phyloP scores from a whole-genome alignment of 1,140 invertebrate species.

The Polypedilum pembai region DNA sequence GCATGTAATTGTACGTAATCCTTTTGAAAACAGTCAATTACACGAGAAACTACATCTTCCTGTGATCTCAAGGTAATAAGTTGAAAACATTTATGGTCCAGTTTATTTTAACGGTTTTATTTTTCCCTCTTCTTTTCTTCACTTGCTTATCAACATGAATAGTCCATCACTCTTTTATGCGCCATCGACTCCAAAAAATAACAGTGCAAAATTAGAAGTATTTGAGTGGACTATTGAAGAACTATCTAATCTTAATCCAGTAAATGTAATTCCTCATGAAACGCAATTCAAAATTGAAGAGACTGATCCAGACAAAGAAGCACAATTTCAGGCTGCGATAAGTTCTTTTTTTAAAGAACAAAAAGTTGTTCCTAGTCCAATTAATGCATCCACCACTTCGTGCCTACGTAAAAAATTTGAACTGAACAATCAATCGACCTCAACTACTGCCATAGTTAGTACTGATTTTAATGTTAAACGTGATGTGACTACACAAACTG shows the following conservation, averaged over 20 bases:
- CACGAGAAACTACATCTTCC: neutral
- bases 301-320: slow-evolving; percentile 47
- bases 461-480: slow-evolving; percentile 31
- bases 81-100: neutral
- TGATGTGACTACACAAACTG: slow-evolving; percentile 44
- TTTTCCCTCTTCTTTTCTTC: no score
- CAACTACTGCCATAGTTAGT: no score
- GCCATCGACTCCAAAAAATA: slow-evolving; percentile 36
- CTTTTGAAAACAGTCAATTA: neutral
- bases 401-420: no score
- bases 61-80: slow-evolving; percentile 9
- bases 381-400: slow-evolving; percentile 31
- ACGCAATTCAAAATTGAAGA: slow-evolving; percentile 44
- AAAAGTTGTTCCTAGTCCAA: slow-evolving; percentile 49
- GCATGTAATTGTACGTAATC: neutral
- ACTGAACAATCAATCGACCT: no score
- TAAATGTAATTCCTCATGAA: slow-evolving; percentile 48
- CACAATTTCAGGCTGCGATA: slow-evolving; percentile 48
- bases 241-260: slow-evolving; percentile 47
- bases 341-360: slow-evolving; percentile 47
- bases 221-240: slow-evolving; percentile 52
- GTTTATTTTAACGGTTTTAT: neutral
- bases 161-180: slow-evolving; percentile 41
- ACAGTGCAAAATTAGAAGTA: slow-evolving; percentile 40
- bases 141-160: no score